Evolutionary conservation across 2,888 invertebrate genomes (phyloP), one percentile per base, ranked within the genome.

Genomic region (Lochmaea crataegi): DNA sequence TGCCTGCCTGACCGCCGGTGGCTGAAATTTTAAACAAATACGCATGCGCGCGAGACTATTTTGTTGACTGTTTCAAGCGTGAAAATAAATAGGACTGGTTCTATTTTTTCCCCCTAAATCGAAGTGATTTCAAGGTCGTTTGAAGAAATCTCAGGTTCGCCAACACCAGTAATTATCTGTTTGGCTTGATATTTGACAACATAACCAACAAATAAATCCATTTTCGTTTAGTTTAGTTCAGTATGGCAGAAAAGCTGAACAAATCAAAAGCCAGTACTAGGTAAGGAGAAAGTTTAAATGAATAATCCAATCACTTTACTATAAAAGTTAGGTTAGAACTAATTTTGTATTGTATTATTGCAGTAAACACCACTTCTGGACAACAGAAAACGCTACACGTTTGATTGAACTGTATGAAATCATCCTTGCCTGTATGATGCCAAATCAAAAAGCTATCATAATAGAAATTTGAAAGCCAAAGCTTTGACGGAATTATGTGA

Each of bases 11-110:
- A 63, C 41, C 45, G 14, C 16, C 45, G 9, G 63, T 16, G 63
- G 63, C 38, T 63, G 63, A 63, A 5, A 63, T 63, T 63, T 63
- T 38, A 63, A 63, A 42, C 63, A 63, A 63, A 63, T 16, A 63
- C 63, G 63, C 42, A 63, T 63, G 63, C 41, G 18, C 18, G 42
- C 63, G 18, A 42, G 41, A 42, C 45, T 63, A 5, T 41, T 45
- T 18, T 61, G 61, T 56, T 9, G 56, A 56, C 42, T 42, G 42
- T 42, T 42, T 42, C 42, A 42, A 42, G 42, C 42, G 10, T 48
- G 41, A 16, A n/a, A 41, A n/a, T 38, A 63, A 42, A 18, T 42
- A 42, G 41, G 41, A 14, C 63, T 42, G 32, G 42, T 42, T 32
- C 22, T 26, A 26, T 26, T 26, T 26, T 26, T 26, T 26, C 26